Evolutionary conservation across 30 jellyfish, hydroid and myxozoan genomes (phyloP).

Genomic region (Phacellophora camtschatica): DNA sequence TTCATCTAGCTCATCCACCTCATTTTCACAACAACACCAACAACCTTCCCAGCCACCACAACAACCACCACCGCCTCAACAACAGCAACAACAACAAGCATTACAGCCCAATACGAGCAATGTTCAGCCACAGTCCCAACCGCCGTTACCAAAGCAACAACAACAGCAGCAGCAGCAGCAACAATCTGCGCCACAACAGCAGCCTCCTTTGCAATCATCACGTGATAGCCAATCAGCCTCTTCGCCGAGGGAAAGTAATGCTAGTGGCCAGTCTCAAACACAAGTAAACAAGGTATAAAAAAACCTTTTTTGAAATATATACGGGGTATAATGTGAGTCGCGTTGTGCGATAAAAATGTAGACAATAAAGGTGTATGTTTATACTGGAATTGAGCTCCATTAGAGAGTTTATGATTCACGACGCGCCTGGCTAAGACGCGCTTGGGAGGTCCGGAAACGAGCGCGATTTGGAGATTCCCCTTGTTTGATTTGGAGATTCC

Average conservation of each 20-base stretch:
- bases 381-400: too few relatives aligned
- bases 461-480: too few relatives aligned
- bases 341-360: not conserved
- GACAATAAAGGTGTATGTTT: not conserved
- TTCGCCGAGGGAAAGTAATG: slow-evolving; percentile 60
- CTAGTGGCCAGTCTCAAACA: slow-evolving; percentile 85
- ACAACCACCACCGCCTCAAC: slow-evolving; percentile 24
- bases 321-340: not conserved
- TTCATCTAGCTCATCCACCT: not conserved
- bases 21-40: slow-evolving; percentile 2
- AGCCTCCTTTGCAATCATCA: slow-evolving; percentile 61
- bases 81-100: slow-evolving; percentile 14
- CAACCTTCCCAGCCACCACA: not conserved
- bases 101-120: too few relatives aligned
- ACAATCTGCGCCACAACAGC: slow-evolving; percentile 28
- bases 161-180: slow-evolving; percentile 42
- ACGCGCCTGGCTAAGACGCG: too few relatives aligned
- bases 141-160: slow-evolving; percentile 41
- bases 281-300: slow-evolving; percentile 63
- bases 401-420: too few relatives aligned
- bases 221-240: slow-evolving; percentile 55
- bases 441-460: too few relatives aligned
- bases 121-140: slow-evolving; percentile 31
- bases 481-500: too few relatives aligned
- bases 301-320: not conserved